These are phyloP conservation scores for Cepaea nemoralis DNA, from an alignment of 1,140 invertebrate genomes.

Conservation along the genomic window DNA sequence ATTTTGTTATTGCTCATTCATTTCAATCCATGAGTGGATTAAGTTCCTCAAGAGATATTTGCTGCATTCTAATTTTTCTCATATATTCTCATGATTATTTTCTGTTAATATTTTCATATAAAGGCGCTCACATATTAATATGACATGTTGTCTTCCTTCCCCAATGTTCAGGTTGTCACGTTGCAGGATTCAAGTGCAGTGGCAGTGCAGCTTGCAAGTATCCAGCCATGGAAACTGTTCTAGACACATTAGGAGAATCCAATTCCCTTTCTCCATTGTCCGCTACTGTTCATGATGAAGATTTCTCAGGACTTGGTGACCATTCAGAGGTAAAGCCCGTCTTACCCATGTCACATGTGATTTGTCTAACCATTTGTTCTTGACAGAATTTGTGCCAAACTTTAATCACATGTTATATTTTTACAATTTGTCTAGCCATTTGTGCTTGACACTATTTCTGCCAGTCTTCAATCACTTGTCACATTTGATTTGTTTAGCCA, in stretches of 20 bases:
- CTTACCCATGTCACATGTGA: too few species aligned
- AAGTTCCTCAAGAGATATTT: too few species aligned
- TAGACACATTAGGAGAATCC: conserved; percentile 31
- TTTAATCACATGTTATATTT: too few species aligned
- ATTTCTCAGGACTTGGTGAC: conserved; percentile 35
- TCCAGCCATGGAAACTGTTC: conserved; percentile 29
- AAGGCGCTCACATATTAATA: not conserved
- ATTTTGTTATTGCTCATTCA: too few species aligned
- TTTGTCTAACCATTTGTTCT: too few species aligned
- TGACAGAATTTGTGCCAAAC: too few species aligned
- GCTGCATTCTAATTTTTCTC: too few species aligned
- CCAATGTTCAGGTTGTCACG: not conserved
- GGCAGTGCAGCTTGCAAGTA: not conserved
- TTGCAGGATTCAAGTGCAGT: not conserved
- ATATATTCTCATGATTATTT: not conserved
- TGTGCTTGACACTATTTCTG: too few species aligned
- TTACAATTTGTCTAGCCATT: too few species aligned
- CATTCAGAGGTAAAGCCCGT: conserved; percentile 38
- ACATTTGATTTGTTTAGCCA: too few species aligned
- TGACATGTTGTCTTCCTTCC: not conserved
- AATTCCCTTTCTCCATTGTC: conserved; percentile 35
- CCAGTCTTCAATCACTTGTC: too few species aligned
- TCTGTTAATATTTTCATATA: not conserved
- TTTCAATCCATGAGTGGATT: too few species aligned
- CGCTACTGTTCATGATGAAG: conserved; percentile 34